phyloP scores from a whole-genome alignment of 2,113 vertebrate species.

The Festucalex cinctus region DNA sequence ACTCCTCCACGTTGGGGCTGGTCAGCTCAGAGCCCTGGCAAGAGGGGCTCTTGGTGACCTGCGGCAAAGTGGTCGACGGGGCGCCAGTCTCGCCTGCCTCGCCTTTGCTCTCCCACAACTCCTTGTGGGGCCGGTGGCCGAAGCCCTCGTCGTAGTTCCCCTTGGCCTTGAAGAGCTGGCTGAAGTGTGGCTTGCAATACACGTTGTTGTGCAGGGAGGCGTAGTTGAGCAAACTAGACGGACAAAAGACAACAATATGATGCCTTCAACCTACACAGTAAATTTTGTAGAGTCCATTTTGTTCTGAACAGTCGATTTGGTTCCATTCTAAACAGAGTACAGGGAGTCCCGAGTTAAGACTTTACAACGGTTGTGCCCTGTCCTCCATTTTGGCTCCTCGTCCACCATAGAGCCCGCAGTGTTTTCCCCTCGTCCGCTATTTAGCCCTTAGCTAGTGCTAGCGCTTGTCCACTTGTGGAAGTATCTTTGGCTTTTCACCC shows the following conservation, averaged over 20 bases:
- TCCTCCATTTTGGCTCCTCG: too few species aligned
- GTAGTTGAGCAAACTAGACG: constrained; percentile 82
- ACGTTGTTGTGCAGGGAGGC: constrained; percentile 89
- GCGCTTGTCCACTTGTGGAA: too few species aligned
- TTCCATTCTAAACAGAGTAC: too few species aligned
- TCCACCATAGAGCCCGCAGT: too few species aligned
- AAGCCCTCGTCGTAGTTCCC: constrained; percentile 99
- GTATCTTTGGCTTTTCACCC: too few species aligned
- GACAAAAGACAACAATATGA: not conserved
- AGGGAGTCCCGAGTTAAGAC: too few species aligned
- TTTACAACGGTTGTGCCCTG: too few species aligned
- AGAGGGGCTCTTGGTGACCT: constrained; percentile 16
- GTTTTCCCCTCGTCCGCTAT: too few species aligned
- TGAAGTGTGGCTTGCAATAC: constrained; percentile 97
- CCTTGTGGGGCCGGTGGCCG: constrained; percentile 91
- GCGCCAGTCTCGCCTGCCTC: constrained; percentile 67
- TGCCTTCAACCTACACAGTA: not conserved
- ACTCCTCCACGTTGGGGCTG: constrained; percentile 86
- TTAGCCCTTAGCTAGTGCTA: too few species aligned
- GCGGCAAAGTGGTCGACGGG: constrained; percentile 8
- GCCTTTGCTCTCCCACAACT: constrained; percentile 82
- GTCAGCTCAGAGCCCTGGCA: constrained; percentile 51
- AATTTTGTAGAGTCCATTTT: too few species aligned
- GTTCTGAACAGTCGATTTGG: too few species aligned
- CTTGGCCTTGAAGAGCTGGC: constrained; percentile 96